A percentile compares a stretch with the other conserved stretches of the same genome.
Conservation (phyloP, 2,113 vertebrate genomes). For the Equus przewalskii region DNA sequence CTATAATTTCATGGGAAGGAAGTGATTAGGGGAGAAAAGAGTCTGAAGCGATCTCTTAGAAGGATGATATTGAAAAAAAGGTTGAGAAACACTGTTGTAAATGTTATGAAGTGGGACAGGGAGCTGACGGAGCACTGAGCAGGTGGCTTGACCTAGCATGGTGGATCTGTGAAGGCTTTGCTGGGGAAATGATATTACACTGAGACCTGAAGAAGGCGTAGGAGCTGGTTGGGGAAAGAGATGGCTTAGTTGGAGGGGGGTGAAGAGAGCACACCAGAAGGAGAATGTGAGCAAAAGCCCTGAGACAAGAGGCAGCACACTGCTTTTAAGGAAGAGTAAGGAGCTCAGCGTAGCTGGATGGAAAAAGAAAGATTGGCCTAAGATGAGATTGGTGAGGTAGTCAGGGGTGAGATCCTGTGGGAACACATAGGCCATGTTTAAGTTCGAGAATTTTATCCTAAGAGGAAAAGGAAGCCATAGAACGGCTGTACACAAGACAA, state of each 20-base stretch:
- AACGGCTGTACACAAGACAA: not conserved
- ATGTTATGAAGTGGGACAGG: not conserved
- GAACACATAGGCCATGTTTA: not conserved
- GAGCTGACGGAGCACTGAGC: not conserved
- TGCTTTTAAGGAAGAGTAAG: not conserved
- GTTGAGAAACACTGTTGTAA: not conserved
- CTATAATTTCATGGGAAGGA: not conserved
- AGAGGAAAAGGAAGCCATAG: not conserved
- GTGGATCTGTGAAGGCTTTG: not conserved
- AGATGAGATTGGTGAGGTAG: not conserved
- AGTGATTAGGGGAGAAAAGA: not conserved
- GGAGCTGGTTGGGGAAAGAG: not conserved
- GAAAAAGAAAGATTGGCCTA: too few species aligned
- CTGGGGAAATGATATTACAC: not conserved
- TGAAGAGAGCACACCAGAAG: not conserved
- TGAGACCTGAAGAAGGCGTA: not conserved
- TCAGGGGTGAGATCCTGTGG: not conserved
- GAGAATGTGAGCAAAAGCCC: not conserved
- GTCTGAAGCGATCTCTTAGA: not conserved
- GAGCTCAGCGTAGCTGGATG: not conserved
- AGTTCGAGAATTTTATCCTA: too few species aligned
- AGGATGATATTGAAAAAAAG: not conserved
- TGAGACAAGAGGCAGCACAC: not conserved
- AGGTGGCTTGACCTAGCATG: fast-evolving
- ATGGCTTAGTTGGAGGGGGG: not conserved